These are phyloP conservation scores for Polietes domitor DNA, from an alignment of 2,888 invertebrate species.

Conservation along the genomic window DNA sequence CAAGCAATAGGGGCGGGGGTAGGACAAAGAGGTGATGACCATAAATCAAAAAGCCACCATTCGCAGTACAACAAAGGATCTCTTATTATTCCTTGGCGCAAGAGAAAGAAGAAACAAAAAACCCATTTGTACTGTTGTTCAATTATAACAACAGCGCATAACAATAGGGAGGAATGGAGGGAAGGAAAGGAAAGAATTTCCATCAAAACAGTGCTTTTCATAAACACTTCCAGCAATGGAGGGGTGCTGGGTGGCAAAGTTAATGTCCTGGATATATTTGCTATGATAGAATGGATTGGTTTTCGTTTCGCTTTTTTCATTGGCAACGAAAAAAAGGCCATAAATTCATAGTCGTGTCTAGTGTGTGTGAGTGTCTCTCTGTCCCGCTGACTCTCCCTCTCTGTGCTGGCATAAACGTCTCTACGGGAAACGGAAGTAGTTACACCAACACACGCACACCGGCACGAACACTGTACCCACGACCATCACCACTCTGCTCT, in stretches of 20 bases:
- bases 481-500: not conserved
- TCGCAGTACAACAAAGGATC: not conserved
- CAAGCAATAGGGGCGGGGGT: not conserved
- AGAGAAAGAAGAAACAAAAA: not conserved
- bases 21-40: not conserved
- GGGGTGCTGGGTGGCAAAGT: too few species aligned
- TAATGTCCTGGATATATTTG: not conserved
- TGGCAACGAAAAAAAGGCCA: constrained; percentile 8
- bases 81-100: constrained; percentile 1
- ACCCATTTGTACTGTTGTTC: constrained; percentile 6
- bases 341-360: constrained; percentile 59
- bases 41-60: constrained; percentile 11
- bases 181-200: not conserved
- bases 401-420: not conserved
- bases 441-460: not conserved
- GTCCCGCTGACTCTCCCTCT: not conserved
- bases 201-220: not conserved
- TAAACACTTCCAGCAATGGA: not conserved
- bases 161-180: not conserved
- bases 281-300: not conserved
- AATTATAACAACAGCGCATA: not conserved
- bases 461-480: not conserved
- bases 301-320: not conserved
- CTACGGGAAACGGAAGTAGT: constrained; percentile 34
- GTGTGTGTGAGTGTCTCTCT: too few species aligned